Conservation (phyloP, 2,797 vertebrate species). For the Rhinogobio ventralis region DNA sequence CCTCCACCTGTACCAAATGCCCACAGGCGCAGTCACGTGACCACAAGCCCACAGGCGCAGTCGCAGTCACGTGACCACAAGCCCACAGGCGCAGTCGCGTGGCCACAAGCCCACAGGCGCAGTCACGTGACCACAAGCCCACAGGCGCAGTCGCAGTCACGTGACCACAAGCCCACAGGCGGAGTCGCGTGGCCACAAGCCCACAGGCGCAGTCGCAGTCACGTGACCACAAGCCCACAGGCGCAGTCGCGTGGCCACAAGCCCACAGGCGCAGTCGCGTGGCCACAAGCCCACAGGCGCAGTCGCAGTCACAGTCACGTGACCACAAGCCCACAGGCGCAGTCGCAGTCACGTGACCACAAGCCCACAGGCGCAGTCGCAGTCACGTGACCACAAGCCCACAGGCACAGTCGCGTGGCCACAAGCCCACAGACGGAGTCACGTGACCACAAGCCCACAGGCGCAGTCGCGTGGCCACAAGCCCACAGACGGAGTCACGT, state of each 20-base stretch:
- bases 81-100: background rate
- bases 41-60: too few relatives aligned
- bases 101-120: too few relatives aligned
- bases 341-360: too few relatives aligned
- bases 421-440: background rate
- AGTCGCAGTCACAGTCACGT: background rate
- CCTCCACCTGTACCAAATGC: background rate
- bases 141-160: background rate
- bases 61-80: background rate
- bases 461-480: background rate
- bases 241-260: background rate
- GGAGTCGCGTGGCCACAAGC: background rate
- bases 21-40: background rate
- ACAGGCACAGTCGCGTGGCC: background rate
- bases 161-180: too few relatives aligned
- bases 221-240: background rate
- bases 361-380: background rate
- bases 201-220: background rate
- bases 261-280: too few relatives aligned
- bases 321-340: too few relatives aligned
- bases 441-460: background rate
- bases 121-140: background rate
- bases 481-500: background rate
- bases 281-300: too few relatives aligned
- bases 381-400: background rate